These are phyloP conservation scores for Enteromius trimaculatus DNA, from an alignment of 2,797 vertebrate species.

Conservation along the genomic window DNA sequence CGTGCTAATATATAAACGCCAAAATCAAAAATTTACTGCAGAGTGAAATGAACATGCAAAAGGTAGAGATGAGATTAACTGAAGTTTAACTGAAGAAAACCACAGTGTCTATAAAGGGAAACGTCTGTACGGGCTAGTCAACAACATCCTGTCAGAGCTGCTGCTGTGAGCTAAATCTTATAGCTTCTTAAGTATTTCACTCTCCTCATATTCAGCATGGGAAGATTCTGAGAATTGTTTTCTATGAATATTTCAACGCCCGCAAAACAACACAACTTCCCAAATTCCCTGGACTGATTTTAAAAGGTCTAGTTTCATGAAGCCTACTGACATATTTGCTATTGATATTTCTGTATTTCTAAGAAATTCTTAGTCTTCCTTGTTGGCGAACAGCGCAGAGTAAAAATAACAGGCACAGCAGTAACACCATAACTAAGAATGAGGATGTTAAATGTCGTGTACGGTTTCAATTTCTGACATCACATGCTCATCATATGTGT, in stretches of 20 bases:
- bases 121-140: slow-evolving; percentile 45
- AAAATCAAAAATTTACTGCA: too few relatives aligned
- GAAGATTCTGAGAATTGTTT: background rate
- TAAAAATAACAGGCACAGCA: background rate
- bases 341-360: slow-evolving; percentile 1
- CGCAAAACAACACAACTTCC: background rate
- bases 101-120: slow-evolving; percentile 56
- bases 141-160: slow-evolving; percentile 54
- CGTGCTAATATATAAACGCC: too few relatives aligned
- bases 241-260: background rate
- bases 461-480: slow-evolving; percentile 1
- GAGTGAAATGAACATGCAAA: background rate
- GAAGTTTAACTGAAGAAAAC: slow-evolving; percentile 43
- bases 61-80: slow-evolving; percentile 2
- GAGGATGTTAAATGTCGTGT: slow-evolving; percentile 9
- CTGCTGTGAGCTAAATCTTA: background rate
- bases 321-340: background rate
- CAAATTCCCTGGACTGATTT: background rate
- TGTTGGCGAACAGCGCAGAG: background rate
- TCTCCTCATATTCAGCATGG: background rate
- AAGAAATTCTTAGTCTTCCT: background rate
- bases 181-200: background rate
- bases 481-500: slow-evolving; percentile 31
- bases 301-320: background rate
- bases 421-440: background rate